phyloP scores from a whole-genome alignment of 2,797 vertebrate genomes.

The Argentina silus region DNA sequence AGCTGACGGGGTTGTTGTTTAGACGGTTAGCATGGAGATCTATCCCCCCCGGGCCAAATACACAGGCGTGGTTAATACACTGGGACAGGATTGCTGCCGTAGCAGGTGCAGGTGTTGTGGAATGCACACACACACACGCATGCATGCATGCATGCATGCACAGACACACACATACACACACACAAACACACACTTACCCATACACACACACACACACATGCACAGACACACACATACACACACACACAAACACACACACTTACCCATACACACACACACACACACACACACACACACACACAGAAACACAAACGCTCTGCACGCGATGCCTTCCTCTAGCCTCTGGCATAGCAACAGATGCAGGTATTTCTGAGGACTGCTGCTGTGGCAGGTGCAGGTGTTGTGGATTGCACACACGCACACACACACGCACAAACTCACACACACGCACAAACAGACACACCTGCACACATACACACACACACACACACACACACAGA shows the following conservation, averaged over 20 bases:
- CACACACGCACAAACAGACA: background rate
- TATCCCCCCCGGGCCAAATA: background rate
- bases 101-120: too few species aligned
- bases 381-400: too few species aligned
- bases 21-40: background rate
- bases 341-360: background rate
- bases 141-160: background rate
- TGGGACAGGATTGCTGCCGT: background rate
- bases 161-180: too few species aligned
- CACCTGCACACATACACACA: background rate
- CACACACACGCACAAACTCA: background rate
- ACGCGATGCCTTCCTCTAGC: background rate
- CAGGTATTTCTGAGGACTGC: background rate
- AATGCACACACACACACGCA: background rate
- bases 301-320: background rate
- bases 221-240: too few species aligned
- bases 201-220: too few species aligned
- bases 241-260: too few species aligned
- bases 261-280: too few species aligned
- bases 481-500: background rate
- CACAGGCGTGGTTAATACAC: background rate
- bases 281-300: background rate
- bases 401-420: too few species aligned
- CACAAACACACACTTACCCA: too few species aligned
- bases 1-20: background rate